Evolutionary conservation across 1,140 invertebrate species (phyloP).

Genomic region (Brachionus plicatilis): DNA sequence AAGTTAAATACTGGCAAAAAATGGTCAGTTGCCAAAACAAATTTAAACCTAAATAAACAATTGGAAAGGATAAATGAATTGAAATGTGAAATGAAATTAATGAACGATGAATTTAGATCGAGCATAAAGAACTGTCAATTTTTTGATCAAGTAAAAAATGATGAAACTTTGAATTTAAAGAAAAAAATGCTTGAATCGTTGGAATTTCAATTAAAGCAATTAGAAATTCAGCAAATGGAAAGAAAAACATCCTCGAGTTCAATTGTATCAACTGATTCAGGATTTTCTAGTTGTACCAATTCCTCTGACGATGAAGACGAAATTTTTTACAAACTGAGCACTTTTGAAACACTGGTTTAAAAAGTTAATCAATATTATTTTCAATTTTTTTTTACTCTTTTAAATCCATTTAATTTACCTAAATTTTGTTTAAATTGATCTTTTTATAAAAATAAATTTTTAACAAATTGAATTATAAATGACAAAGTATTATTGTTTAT

Average conservation of each 20-base stretch:
- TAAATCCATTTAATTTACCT: too few relatives aligned
- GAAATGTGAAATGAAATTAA: not conserved
- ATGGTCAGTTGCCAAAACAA: not conserved
- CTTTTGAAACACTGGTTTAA: constrained; percentile 9
- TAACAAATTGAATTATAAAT: too few relatives aligned
- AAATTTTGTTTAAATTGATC: too few relatives aligned
- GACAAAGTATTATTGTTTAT: too few relatives aligned
- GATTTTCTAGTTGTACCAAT: not conserved
- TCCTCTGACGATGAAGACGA: not conserved
- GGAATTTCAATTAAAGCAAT: not conserved
- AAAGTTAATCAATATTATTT: too few relatives aligned
- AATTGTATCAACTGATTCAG: not conserved
- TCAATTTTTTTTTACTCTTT: too few relatives aligned
- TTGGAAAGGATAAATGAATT: not conserved
- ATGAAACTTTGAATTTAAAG: not conserved
- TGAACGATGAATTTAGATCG: not conserved
- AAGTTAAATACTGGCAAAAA: not conserved
- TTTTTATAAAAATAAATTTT: too few relatives aligned
- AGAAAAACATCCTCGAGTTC: not conserved
- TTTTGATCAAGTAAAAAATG: not conserved
- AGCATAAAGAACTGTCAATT: not conserved
- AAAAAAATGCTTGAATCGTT: not conserved
- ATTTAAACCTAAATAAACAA: not conserved
- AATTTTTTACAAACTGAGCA: not conserved
- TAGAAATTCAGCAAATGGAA: not conserved